Base-by-base conservation (phyloP, 2,888 invertebrate species). In the Ennomos fuscantarius region DNA sequence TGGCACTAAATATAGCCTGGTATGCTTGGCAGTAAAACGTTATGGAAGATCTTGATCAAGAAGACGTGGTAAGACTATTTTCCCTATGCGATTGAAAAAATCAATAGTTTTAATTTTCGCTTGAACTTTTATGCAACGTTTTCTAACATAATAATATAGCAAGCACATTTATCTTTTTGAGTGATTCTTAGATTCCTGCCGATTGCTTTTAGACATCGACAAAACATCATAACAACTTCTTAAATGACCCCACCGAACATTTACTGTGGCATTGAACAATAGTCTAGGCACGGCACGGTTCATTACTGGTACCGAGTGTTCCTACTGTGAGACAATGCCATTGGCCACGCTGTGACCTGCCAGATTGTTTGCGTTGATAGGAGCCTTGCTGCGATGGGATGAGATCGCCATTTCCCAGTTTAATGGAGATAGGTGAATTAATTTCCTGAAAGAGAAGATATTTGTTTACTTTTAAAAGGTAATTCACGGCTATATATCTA, bases 301-400 rank as follows among this genome's bases (percentile, higher is more conserved):
- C 42, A 50, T 50, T 42, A 50, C 35, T 5, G 34, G 13, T 43
- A 15, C 15, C 13, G 43, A 43, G 50, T 31, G 42, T 42, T 42
- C 43, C 50, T 50, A 35, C 49, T 41, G 32, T 39, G 15, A 42
- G 34, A 50, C 49, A 50, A 50, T 42, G 24, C 13, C 13, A 34
- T 13, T 12, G 13, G 8, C 8, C 15, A 34, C 49, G 49, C 24
- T 34, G 32, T 12, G n/a, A 5, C 39, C 24, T 24, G 37, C 12
- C 48, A 48, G 40, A 48, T 40, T 41, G 40, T 48, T 24, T 39
- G 31, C n/a, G 8, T 9, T 31, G 37, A 47, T 47, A 36, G 24
- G 24, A 24, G 24, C 6, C 24, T 24, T 24, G 24, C 24, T 24
- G 24, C 24, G 24, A 24, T 24, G 24, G 24, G 24, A 24, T 24